Evolutionary conservation across 2,113 vertebrate species (phyloP), one percentile per base, ranked within the genome.

Genomic region (Ameiurus melas): DNA sequence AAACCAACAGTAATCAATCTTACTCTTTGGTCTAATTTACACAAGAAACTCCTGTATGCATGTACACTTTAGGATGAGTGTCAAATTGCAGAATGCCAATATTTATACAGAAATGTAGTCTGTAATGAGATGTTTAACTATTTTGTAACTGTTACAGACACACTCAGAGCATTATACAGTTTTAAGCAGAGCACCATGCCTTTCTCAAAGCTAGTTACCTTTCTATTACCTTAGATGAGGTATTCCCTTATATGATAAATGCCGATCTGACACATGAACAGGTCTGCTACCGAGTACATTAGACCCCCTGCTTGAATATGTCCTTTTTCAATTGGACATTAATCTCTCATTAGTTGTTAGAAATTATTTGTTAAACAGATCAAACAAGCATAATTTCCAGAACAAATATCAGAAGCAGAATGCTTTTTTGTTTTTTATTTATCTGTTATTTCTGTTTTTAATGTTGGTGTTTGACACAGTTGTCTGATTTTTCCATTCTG

Each of bases 211-310:
- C 47, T 53, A 13, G 16, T 47, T 75, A 19, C 22, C 22, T 77
- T 83, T 22, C 20, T 60, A 85, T 87, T 55, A 47, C 27, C 81
- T 64, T 86, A 64, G 55, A 66, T 78, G n/a, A 64, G 30, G 73
- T 58, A 70, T 81, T 68, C n/a, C 43, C 62, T 81, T 64, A 71
- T 57, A 25, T 39, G 64, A 55, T 73, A 8, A 85, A 83, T 88
- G 22, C 33, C 75, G 80, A 6, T 85, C 85, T 39, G 16, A 7
- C 36, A 70, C 58, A 64, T 30, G 66, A 33, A 62, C 6, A 27
- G 58, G 75, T 51, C 64, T 87, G 75, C 85, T 86, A 86, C 66
- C 2, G 86, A 12, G 78, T 70, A 86, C 33, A 17, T 60, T 47
- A 58, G 73, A 62, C 53, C 0, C 33, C 75, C 20, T 75, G 84